These are phyloP conservation scores for Coenonympha glycerion DNA, from an alignment of 2,888 invertebrate genomes.

Conservation along the genomic window DNA sequence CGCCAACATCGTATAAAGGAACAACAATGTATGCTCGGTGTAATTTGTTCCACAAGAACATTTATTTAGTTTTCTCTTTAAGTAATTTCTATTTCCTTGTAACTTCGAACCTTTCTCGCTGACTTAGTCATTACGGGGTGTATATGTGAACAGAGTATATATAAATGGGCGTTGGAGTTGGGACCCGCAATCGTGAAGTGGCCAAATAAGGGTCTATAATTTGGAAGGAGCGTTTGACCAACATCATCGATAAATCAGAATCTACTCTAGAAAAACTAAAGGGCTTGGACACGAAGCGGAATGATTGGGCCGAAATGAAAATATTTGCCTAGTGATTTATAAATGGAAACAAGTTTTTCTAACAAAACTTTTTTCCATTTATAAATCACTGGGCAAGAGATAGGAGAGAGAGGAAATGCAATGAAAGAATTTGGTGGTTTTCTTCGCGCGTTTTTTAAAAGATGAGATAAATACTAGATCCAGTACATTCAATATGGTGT, in stretches of 20 bases:
- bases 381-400: no score
- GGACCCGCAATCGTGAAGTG: conserved; percentile 10
- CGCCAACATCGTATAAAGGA: conserved; percentile 2
- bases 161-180: conserved; percentile 9
- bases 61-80: conserved; percentile 9
- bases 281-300: conserved; percentile 16
- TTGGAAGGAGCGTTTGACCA: conserved; percentile 21
- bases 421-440: background rate
- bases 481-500: no score
- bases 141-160: background rate
- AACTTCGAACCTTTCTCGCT: conserved; percentile 11
- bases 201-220: conserved; percentile 23
- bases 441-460: background rate
- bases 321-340: conserved; percentile 17
- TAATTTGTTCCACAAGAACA: conserved; percentile 10
- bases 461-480: no score
- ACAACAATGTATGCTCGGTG: conserved; percentile 7
- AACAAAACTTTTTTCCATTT: no score
- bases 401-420: no score
- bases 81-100: conserved; percentile 12
- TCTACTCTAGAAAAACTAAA: conserved; percentile 17
- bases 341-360: background rate
- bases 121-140: no score
- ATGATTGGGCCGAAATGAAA: conserved; percentile 17
- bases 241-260: conserved; percentile 27